These are phyloP conservation scores for Tamias sibiricus DNA, from an alignment of 2,113 vertebrate genomes.

Conservation along the genomic window DNA sequence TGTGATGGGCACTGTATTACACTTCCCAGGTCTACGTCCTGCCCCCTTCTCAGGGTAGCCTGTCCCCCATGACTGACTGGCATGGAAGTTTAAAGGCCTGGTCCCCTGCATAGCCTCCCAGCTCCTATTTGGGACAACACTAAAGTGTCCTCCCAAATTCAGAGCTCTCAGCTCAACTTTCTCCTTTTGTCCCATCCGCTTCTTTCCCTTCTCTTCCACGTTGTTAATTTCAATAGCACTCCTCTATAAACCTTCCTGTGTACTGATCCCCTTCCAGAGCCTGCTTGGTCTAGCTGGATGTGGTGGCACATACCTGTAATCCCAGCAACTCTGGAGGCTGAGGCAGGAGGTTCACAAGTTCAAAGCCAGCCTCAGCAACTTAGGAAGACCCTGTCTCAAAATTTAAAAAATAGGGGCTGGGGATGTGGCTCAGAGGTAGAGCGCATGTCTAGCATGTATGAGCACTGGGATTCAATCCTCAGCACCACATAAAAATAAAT, in stretches of 20 bases:
- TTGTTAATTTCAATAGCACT: not conserved
- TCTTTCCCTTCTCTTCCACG: not conserved
- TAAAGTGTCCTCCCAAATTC: not conserved
- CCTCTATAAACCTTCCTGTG: not conserved
- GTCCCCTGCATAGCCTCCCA: not conserved
- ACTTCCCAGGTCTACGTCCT: not conserved
- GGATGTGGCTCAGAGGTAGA: no score
- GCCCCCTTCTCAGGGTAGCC: not conserved
- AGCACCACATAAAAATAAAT: no score
- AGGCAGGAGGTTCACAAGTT: not conserved
- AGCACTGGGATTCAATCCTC: no score
- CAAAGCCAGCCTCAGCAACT: not conserved
- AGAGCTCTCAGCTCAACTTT: not conserved
- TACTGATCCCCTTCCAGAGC: not conserved
- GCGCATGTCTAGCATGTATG: no score
- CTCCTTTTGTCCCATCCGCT: not conserved
- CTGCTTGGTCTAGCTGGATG: no score
- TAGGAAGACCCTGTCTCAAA: not conserved
- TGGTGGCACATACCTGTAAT: not conserved
- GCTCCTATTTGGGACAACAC: not conserved
- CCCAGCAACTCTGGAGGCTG: not conserved
- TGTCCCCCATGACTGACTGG: not conserved
- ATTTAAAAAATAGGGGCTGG: no score
- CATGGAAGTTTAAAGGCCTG: not conserved
- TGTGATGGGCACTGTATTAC: not conserved